Percentiles rank a stretch among this genome's conserved stretches.
Evolutionary conservation across 2,113 vertebrate species (phyloP).

Genomic region (Pogonocichla stellata): DNA sequence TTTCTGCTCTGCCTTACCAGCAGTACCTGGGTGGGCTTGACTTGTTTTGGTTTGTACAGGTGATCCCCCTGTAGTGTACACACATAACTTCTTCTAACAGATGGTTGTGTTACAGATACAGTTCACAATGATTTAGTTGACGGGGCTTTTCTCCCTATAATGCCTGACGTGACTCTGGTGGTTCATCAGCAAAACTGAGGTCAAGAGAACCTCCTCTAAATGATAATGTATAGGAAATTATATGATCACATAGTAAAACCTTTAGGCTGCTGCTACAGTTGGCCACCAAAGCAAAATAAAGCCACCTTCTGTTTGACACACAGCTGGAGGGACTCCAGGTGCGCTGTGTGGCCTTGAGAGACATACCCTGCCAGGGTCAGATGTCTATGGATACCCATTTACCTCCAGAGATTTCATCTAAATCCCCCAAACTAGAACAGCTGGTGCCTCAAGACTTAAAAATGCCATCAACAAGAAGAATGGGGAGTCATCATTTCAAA

Average conservation of each 20-base stretch:
- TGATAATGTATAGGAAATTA: not conserved
- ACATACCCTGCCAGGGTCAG: not conserved
- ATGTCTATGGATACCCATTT: not conserved
- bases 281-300: not conserved
- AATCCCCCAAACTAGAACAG: not conserved
- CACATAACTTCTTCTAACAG: not conserved
- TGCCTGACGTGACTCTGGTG: not conserved
- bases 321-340: not conserved
- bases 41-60: not conserved
- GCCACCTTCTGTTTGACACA: fast-evolving
- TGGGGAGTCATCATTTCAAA: not conserved
- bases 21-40: not conserved
- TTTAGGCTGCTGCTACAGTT: not conserved
- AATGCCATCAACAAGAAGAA: not conserved
- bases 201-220: not conserved
- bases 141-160: not conserved
- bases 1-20: not conserved
- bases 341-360: not conserved
- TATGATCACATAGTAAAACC: not conserved
- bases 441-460: not conserved
- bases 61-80: not conserved
- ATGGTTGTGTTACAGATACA: not conserved
- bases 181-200: not conserved
- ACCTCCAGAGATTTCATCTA: not conserved
- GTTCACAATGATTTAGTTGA: not conserved